These are phyloP conservation scores for Rhinatrema bivittatum DNA, from an alignment of 2,797 vertebrate species.

Conservation along the genomic window DNA sequence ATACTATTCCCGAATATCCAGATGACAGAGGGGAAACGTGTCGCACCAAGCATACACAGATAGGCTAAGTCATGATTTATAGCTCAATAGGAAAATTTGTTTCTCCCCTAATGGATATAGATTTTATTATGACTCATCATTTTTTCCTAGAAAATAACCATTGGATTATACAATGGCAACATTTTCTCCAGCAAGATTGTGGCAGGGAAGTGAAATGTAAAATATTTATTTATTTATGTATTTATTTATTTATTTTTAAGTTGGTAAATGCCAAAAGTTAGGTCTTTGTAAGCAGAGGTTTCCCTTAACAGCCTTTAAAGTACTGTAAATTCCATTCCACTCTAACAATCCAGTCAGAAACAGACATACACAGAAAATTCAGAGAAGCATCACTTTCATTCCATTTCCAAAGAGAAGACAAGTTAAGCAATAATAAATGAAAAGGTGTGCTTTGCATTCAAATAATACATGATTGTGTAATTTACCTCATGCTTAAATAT, in stretches of 20 bases:
- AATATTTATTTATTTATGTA: too few species aligned
- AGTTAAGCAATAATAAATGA: slow-evolving; percentile 16
- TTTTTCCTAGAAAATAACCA: slow-evolving; percentile 26
- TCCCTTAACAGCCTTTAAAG: too few species aligned
- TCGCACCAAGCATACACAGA: slow-evolving; percentile 36
- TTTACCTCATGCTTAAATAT: slow-evolving; percentile 12
- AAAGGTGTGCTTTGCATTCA: too few species aligned
- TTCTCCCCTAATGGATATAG: slow-evolving; percentile 12
- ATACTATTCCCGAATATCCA: slow-evolving; percentile 32
- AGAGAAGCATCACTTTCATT: too few species aligned
- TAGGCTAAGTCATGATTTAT: slow-evolving; percentile 37
- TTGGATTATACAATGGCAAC: slow-evolving; percentile 13
- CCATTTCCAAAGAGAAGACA: slow-evolving; percentile 17
- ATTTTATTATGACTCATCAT: slow-evolving; percentile 22
- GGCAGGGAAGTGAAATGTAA: slow-evolving; percentile 17
- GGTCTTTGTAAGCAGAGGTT: too few species aligned
- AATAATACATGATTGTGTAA: slow-evolving; percentile 15
- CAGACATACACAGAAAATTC: too few species aligned
- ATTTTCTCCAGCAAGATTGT: slow-evolving; percentile 22
- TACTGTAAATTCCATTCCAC: too few species aligned
- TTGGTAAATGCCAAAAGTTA: too few species aligned
- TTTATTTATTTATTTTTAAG: too few species aligned
- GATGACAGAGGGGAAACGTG: slow-evolving; percentile 33
- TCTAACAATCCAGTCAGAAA: slow-evolving; percentile 7
- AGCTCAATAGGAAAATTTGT: slow-evolving; percentile 20